phyloP scores from a whole-genome alignment of 2,113 vertebrate species.

The Phaetusa simplex region DNA sequence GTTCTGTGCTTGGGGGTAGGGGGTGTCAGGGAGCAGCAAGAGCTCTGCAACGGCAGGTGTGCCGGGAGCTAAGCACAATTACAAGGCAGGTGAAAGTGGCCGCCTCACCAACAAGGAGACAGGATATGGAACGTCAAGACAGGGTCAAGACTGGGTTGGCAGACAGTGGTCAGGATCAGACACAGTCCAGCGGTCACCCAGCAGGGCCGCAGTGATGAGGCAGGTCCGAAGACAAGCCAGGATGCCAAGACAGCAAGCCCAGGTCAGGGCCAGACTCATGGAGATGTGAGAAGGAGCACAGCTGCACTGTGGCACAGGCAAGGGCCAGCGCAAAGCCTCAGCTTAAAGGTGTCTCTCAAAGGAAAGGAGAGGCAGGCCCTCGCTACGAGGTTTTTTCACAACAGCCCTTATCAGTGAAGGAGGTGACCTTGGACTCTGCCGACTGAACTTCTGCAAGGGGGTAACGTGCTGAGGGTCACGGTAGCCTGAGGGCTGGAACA shows the following conservation, averaged over 20 bases:
- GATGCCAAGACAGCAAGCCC: not conserved
- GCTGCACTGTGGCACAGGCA: not conserved
- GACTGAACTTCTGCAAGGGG: not conserved
- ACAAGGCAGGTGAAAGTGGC: not conserved
- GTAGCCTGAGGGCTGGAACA: not conserved
- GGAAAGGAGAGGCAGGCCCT: not conserved
- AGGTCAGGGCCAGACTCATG: accelerated
- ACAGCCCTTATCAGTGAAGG: not conserved
- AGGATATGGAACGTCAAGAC: not conserved
- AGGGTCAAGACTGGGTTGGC: not conserved
- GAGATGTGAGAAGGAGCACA: accelerated
- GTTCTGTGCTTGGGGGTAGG: not conserved
- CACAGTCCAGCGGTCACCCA: not conserved
- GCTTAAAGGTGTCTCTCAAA: not conserved
- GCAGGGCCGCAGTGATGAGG: not conserved
- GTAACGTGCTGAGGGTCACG: not conserved
- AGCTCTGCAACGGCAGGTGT: not conserved
- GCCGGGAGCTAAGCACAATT: not conserved
- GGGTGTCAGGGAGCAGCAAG: not conserved
- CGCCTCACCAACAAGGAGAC: not conserved
- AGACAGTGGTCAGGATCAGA: not conserved
- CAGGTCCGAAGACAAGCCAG: not conserved
- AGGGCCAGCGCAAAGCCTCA: accelerated
- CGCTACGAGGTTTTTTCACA: not conserved
- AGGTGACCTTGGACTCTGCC: conserved; percentile 9